Conservation (phyloP, 2,888 invertebrate genomes). For the Thereva nobilitata region DNA sequence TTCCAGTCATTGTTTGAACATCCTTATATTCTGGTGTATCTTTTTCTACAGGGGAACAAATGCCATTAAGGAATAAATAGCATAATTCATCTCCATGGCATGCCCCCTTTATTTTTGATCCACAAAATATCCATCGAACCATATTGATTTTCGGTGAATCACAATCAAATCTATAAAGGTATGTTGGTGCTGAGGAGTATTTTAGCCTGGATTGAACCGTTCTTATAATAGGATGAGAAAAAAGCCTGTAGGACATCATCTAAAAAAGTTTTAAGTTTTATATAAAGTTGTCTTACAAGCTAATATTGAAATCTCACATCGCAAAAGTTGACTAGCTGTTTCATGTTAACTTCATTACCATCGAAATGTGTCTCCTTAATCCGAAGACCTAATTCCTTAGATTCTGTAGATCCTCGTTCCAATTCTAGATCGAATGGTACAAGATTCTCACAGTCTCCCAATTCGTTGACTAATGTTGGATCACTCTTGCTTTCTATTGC, state of each 20-base stretch:
- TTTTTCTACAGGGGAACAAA: constrained; percentile 47
- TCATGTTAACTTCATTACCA: constrained; percentile 40
- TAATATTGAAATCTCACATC: constrained; percentile 13
- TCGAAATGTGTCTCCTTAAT: constrained; percentile 52
- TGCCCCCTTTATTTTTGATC: constrained; percentile 49
- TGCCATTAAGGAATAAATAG: constrained; percentile 52
- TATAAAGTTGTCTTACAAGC: background rate
- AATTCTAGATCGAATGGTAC: constrained; percentile 49
- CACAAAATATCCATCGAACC: constrained; percentile 45
- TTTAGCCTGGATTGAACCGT: constrained; percentile 48
- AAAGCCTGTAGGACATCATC: constrained; percentile 51
- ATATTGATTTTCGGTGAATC: constrained; percentile 50
- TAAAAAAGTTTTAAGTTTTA: constrained; percentile 41
- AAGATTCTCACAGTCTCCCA: constrained; percentile 50
- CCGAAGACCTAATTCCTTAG: constrained; percentile 46
- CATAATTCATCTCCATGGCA: constrained; percentile 56
- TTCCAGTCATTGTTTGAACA: constrained; percentile 50
- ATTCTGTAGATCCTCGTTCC: constrained; percentile 45
- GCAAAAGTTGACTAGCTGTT: constrained; percentile 10
- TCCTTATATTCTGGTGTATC: constrained; percentile 49
- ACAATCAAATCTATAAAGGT: constrained; percentile 55
- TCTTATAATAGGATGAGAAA: constrained; percentile 55
- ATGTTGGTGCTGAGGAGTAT: constrained; percentile 51
- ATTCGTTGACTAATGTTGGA: constrained; percentile 50
- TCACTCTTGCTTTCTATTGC: constrained; percentile 45